Evolutionary conservation across 2,888 invertebrate genomes (phyloP).

Genomic region (Caenorhabditis angaria): DNA sequence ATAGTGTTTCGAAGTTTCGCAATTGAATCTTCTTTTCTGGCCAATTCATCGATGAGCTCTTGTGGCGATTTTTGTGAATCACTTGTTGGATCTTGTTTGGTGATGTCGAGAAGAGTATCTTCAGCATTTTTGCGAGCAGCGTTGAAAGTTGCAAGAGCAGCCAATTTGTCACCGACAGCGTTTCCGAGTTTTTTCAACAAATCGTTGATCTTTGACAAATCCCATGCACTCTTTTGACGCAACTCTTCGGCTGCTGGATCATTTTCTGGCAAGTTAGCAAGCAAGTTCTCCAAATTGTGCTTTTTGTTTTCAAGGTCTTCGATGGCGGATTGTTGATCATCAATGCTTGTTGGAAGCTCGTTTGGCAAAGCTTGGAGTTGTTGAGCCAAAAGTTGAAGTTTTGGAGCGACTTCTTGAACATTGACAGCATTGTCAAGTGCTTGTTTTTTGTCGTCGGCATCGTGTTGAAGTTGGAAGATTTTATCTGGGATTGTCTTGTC

Average conservation of each 20-base stretch:
- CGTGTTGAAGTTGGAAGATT: conserved; percentile 29
- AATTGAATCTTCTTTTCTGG: conserved; percentile 37
- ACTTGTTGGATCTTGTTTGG: conserved; percentile 27
- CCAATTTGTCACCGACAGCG: conserved; percentile 55
- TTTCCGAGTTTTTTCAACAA: conserved; percentile 46
- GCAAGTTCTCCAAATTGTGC: conserved; percentile 45
- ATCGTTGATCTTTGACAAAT: conserved; percentile 53
- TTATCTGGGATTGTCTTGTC: conserved; percentile 30
- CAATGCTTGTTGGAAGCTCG: conserved; percentile 35
- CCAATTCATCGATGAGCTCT: conserved; percentile 38
- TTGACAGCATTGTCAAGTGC: conserved; percentile 38
- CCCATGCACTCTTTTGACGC: conserved; percentile 51
- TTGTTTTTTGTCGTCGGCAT: conserved; percentile 36
- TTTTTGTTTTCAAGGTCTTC: conserved; percentile 49
- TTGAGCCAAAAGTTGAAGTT: conserved; percentile 42
- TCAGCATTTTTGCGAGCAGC: conserved; percentile 55
- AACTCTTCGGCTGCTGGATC: conserved; percentile 48
- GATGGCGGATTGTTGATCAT: conserved; percentile 47
- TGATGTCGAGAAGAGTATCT: conserved; percentile 47
- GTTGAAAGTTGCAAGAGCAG: conserved; percentile 56
- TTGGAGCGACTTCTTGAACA: conserved; percentile 44
- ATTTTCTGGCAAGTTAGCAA: conserved; percentile 44
- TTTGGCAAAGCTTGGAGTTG: conserved; percentile 43
- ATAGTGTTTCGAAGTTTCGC: conserved; percentile 39
- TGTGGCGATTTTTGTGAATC: conserved; percentile 33